Conservation (phyloP, 2,113 vertebrate species). For the Zonotrichia leucophrys region DNA sequence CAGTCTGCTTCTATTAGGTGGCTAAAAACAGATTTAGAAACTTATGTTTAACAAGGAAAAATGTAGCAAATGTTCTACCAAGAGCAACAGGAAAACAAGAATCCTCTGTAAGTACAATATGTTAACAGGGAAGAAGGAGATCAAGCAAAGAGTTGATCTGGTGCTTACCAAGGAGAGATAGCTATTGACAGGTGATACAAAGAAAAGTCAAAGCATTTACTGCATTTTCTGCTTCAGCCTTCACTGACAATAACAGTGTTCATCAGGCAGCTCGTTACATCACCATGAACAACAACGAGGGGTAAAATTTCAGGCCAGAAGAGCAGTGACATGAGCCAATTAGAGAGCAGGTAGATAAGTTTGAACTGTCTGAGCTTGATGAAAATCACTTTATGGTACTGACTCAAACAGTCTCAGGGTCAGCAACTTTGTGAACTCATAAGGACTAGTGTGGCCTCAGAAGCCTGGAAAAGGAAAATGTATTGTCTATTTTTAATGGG, state of each 20-base stretch:
- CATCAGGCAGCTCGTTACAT: slow-evolving; percentile 3
- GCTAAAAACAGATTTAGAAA: not conserved
- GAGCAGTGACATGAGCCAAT: slow-evolving; percentile 33
- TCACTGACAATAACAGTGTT: not conserved
- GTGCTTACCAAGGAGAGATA: not conserved
- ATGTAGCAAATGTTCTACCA: not conserved
- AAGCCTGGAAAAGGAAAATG: not conserved
- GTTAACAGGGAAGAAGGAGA: not conserved
- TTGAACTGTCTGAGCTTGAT: slow-evolving; percentile 27
- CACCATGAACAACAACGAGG: rapidly evolving
- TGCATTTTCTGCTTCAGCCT: not conserved
- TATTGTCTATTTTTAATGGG: slow-evolving; percentile 51
- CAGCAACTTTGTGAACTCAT: slow-evolving; percentile 54
- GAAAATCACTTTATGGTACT: slow-evolving; percentile 26
- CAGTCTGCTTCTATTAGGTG: not conserved
- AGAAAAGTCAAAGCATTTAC: slow-evolving; percentile 1
- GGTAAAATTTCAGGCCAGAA: slow-evolving; percentile 6
- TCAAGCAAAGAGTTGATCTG: not conserved
- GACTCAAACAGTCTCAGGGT: slow-evolving; percentile 28
- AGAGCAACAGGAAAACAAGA: not conserved
- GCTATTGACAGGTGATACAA: not conserved
- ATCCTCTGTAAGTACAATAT: not conserved
- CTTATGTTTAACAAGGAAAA: not conserved
- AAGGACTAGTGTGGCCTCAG: slow-evolving; percentile 5
- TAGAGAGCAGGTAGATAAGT: slow-evolving; percentile 25